Conservation (phyloP, 2,113 vertebrate species). For the Tachysurus vachellii region DNA sequence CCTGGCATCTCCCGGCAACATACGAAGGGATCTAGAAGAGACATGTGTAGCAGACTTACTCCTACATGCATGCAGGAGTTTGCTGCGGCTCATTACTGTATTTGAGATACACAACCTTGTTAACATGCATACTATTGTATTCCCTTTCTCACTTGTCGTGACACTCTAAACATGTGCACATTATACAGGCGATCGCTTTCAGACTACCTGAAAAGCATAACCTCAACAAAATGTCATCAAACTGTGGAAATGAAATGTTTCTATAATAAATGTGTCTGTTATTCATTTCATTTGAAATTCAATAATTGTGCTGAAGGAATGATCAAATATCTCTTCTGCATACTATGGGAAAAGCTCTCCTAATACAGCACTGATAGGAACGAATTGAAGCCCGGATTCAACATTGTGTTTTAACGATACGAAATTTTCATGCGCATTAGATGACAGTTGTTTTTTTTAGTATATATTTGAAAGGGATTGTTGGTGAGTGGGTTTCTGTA, state of each 20-base stretch:
- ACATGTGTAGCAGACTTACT: slow-evolving; percentile 26
- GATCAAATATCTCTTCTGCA: neutral
- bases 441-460: neutral
- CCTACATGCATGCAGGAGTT: slow-evolving; percentile 1
- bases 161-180: neutral
- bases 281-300: neutral
- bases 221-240: neutral
- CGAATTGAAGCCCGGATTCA: neutral
- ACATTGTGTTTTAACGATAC: neutral
- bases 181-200: neutral
- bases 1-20: slow-evolving; percentile 13
- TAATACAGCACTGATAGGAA: neutral
- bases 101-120: neutral
- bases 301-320: neutral
- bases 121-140: neutral
- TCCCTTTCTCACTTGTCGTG: neutral
- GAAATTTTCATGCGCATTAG: neutral
- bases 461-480: neutral
- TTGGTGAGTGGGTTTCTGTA: too few relatives aligned
- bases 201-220: neutral
- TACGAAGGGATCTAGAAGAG: slow-evolving; percentile 11
- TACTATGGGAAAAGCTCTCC: neutral
- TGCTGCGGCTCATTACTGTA: neutral
- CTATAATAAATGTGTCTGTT: neutral
- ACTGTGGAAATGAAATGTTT: neutral